A percentile compares a stretch with the other conserved stretches of the same genome.
Conservation (phyloP, 2,888 invertebrate species). For the Therioaphis trifolii region DNA sequence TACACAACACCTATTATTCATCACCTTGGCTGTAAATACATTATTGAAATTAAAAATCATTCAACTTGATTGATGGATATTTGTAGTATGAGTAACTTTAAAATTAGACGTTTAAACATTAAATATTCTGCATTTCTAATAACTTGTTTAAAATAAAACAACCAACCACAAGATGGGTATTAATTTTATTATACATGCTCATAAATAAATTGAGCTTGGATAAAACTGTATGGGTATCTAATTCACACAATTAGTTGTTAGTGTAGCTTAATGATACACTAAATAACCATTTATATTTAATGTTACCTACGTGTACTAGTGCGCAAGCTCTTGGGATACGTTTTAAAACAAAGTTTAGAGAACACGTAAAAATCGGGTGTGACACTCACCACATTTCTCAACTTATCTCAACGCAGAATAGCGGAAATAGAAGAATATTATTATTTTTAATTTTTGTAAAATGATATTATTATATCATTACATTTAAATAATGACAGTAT, state of each 20-base stretch:
- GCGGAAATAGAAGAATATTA: no score
- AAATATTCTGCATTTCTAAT: background rate
- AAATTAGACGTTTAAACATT: background rate
- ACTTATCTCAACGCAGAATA: no score
- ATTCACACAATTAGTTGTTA: background rate
- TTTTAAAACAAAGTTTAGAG: no score
- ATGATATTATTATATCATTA: no score
- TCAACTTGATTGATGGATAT: conserved; percentile 53
- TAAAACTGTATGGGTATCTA: background rate
- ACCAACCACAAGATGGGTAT: no score
- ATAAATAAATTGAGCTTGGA: background rate
- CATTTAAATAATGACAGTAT: no score
- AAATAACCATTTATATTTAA: background rate
- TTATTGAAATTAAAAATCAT: conserved; percentile 55
- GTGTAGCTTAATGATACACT: background rate
- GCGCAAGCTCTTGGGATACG: background rate
- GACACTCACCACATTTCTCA: no score
- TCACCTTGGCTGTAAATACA: conserved; percentile 40
- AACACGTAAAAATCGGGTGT: no score
- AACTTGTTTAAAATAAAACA: no score
- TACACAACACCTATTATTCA: conserved; percentile 41
- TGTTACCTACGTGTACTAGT: background rate
- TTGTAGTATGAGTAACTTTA: background rate
- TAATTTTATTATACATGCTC: no score
- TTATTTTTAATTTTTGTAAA: no score